Conservation (phyloP, 2,888 invertebrate species). For the Pachymerium ferrugineum region DNA sequence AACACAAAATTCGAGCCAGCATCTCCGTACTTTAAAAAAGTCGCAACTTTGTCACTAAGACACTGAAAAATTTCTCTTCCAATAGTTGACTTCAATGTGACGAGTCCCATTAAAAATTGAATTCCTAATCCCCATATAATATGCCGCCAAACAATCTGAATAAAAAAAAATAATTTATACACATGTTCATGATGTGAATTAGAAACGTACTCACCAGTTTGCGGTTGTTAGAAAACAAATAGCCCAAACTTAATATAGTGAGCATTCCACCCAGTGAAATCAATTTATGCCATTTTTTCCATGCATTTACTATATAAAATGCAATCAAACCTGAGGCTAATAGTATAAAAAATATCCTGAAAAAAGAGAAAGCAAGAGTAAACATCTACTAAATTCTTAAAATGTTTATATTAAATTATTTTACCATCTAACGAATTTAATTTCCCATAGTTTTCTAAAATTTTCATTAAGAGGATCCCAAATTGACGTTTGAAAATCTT, state of each 20-base stretch:
- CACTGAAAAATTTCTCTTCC: conserved; percentile 67
- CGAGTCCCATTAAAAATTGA: conserved; percentile 76
- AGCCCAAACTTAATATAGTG: background rate
- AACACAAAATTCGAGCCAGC: conserved; percentile 80
- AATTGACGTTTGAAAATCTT: conserved; percentile 33
- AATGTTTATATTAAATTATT: conserved; percentile 30
- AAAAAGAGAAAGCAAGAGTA: background rate
- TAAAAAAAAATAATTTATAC: background rate
- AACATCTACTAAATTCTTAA: background rate
- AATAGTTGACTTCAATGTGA: conserved; percentile 76
- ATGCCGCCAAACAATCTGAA: conserved; percentile 69
- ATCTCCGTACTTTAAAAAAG: conserved; percentile 71
- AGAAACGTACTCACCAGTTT: conserved; percentile 35
- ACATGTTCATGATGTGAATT: background rate
- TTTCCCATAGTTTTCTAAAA: background rate
- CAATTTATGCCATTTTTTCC: conserved; percentile 56
- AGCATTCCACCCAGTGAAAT: conserved; percentile 51
- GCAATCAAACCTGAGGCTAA: conserved; percentile 53
- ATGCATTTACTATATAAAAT: conserved; percentile 63
- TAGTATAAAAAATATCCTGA: background rate
- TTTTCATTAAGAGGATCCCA: conserved; percentile 33
- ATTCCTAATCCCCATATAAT: conserved; percentile 71
- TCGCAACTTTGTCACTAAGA: conserved; percentile 62
- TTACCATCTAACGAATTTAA: background rate
- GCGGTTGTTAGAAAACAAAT: conserved; percentile 22